phyloP scores from a whole-genome alignment of 2,888 invertebrate species.

The Phragmatobia fuliginosa region DNA sequence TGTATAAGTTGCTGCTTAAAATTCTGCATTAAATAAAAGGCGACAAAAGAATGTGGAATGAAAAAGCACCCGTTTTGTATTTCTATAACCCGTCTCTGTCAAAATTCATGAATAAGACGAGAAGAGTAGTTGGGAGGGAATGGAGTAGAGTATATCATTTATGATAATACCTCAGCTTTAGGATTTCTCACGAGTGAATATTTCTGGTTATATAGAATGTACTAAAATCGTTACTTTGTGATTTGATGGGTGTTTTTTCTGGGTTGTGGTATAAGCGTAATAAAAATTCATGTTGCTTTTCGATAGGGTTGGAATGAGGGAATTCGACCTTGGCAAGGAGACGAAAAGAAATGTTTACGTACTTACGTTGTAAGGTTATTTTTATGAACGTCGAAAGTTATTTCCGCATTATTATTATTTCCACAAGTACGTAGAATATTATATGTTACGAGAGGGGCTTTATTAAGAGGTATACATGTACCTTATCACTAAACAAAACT shows the following conservation, averaged over 20 bases:
- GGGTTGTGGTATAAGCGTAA: conserved; percentile 1
- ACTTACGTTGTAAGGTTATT: background rate
- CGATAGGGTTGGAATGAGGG: conserved; percentile 3
- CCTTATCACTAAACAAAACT: background rate
- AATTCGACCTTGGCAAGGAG: background rate
- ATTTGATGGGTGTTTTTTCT: conserved; percentile 15
- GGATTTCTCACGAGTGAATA: conserved; percentile 40
- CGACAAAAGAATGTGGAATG: conserved; percentile 53
- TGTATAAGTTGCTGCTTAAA: conserved; percentile 50
- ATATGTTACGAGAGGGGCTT: background rate
- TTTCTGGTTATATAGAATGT: conserved; percentile 25
- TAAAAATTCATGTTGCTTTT: background rate
- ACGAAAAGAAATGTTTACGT: background rate
- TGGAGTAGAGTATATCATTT: conserved; percentile 55
- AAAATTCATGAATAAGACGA: conserved; percentile 61
- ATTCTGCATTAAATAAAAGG: conserved; percentile 50
- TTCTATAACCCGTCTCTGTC: conserved; percentile 53
- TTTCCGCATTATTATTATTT: background rate
- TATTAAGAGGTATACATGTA: background rate
- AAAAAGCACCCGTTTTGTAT: conserved; percentile 54
- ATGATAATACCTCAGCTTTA: conserved; percentile 49
- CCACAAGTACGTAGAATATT: background rate
- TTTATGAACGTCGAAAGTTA: background rate
- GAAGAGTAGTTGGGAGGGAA: conserved; percentile 50
- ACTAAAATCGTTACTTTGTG: conserved; percentile 16